These are phyloP conservation scores for Oceanodroma tethys DNA, from an alignment of 2,113 vertebrate species.

Conservation along the genomic window DNA sequence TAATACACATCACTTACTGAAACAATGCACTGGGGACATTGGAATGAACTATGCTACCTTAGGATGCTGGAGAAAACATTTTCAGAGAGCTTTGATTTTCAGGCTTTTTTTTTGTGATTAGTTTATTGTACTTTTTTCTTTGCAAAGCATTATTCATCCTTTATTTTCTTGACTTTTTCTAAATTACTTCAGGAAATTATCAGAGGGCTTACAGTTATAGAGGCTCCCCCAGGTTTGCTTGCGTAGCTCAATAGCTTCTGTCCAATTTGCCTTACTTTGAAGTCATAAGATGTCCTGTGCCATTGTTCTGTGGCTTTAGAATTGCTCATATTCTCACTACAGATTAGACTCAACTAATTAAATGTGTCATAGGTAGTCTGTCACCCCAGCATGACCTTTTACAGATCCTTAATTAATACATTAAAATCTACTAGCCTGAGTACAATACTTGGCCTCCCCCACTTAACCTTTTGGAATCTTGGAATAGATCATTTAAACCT, in stretches of 20 bases:
- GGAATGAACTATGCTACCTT: neutral
- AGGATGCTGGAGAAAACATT: neutral
- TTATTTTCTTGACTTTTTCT: neutral
- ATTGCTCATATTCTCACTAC: neutral
- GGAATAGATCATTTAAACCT: neutral
- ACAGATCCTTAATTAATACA: neutral
- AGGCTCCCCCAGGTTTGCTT: neutral
- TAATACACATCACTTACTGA: neutral
- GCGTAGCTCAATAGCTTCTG: neutral
- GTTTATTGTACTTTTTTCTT: neutral
- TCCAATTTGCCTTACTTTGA: neutral
- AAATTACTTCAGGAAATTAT: neutral
- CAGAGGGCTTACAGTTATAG: neutral
- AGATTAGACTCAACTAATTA: neutral
- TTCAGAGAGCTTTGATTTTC: neutral
- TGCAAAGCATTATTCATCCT: neutral
- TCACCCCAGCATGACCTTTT: neutral
- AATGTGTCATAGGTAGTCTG: neutral
- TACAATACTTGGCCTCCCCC: neutral
- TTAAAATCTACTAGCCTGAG: neutral
- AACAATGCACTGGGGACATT: neutral
- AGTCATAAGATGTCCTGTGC: neutral
- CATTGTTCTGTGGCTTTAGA: neutral
- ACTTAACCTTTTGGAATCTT: neutral
- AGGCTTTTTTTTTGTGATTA: neutral